phyloP scores from a whole-genome alignment of 2,797 vertebrate species.

The Notoglanidium macrostoma region DNA sequence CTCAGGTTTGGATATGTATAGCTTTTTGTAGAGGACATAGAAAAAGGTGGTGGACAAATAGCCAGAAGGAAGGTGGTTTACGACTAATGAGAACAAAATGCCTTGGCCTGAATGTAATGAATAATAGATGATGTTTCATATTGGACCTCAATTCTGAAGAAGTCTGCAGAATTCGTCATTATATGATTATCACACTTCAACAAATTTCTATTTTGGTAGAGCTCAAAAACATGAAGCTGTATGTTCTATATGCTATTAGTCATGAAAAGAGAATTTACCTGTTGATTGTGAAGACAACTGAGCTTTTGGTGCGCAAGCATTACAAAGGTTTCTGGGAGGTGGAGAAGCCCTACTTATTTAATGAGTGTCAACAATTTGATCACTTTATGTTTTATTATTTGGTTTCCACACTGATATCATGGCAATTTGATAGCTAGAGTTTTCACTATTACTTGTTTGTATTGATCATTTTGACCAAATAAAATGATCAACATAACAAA shows the following conservation, averaged over 20 bases:
- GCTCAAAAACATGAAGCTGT: neutral
- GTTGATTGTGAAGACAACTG: neutral
- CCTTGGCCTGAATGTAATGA: neutral
- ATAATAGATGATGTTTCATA: neutral
- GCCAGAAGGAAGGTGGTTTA: conserved; percentile 20
- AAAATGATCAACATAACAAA: neutral
- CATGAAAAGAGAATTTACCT: neutral
- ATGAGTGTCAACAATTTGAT: neutral
- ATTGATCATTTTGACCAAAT: neutral
- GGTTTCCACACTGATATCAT: neutral
- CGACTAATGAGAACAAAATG: neutral
- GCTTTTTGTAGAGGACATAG: conserved; percentile 36
- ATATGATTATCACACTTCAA: neutral
- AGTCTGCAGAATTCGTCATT: neutral
- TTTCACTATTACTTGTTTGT: neutral
- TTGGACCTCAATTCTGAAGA: neutral
- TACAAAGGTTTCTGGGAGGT: too few species aligned
- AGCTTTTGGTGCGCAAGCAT: neutral
- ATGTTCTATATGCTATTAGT: neutral
- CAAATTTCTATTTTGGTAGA: neutral
- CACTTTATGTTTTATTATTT: neutral
- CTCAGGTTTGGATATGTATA: conserved; percentile 29
- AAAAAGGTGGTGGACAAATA: conserved; percentile 13
- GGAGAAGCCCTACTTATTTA: neutral
- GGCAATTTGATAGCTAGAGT: neutral